Percentiles rank a stretch among this genome's conserved stretches.
Evolutionary conservation across 2,888 invertebrate genomes (phyloP).

Genomic region (Synergus gifuensis): DNA sequence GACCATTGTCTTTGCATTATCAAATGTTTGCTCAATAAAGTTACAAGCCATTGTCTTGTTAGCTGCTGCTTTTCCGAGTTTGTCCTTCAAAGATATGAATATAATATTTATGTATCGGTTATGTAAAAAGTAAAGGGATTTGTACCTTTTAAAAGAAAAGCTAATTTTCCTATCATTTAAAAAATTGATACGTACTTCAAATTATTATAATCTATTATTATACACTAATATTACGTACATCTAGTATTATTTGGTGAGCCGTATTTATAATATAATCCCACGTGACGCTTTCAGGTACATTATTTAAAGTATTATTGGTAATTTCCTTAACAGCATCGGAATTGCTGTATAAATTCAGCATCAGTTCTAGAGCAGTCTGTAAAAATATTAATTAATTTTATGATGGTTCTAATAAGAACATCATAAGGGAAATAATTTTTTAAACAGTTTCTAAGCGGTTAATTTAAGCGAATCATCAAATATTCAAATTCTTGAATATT

Average conservation of each 20-base stretch:
- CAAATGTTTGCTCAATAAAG: constrained; percentile 38
- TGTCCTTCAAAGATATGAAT: not conserved
- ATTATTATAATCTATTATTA: not conserved
- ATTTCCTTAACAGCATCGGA: constrained; percentile 60
- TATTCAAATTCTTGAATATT: too few relatives aligned
- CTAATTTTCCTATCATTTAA: not conserved
- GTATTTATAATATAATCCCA: constrained; percentile 70
- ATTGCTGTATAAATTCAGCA: constrained; percentile 62
- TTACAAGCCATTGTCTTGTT: constrained; percentile 37
- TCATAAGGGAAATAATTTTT: too few relatives aligned
- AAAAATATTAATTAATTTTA: constrained; percentile 44
- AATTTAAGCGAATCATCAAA: not conserved
- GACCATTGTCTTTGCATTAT: constrained; percentile 54
- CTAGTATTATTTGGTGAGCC: constrained; percentile 52
- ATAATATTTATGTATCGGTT: not conserved
- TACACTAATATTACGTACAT: constrained; percentile 3
- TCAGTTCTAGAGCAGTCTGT: constrained; percentile 61
- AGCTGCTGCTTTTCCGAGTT: not conserved
- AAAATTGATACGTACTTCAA: not conserved
- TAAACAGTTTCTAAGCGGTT: too few relatives aligned
- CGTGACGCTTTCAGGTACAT: constrained; percentile 41
- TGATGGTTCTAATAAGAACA: not conserved
- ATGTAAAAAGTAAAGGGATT: not conserved
- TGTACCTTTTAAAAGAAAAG: not conserved
- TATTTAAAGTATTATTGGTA: constrained; percentile 55